These are phyloP conservation scores for Hydractinia symbiolongicarpus DNA, from an alignment of 30 jellyfish, hydroid and myxozoan species.

Conservation along the genomic window DNA sequence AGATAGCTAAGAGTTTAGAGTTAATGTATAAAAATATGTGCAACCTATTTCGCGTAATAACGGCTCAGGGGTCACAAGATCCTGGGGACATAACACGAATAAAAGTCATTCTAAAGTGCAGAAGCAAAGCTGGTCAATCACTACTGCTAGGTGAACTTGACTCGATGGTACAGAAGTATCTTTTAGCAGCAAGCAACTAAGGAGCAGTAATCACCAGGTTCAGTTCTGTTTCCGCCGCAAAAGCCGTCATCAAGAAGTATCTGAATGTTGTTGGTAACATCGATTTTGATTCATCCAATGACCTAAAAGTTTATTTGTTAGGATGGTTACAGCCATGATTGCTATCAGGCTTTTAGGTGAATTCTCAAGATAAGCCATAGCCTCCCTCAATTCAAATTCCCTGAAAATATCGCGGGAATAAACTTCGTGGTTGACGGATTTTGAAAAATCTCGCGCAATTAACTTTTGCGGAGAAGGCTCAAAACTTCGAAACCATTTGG, in stretches of 20 bases:
- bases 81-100: too few species aligned
- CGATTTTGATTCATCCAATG: conserved; percentile 14
- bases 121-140: too few species aligned
- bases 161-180: background rate
- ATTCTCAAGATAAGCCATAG: background rate
- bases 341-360: conserved; percentile 7
- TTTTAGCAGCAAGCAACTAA: conserved; percentile 1
- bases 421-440: too few species aligned
- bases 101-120: too few species aligned
- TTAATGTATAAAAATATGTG: too few species aligned
- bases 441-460: too few species aligned
- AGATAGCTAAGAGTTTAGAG: too few species aligned
- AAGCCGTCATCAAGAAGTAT: conserved; percentile 14
- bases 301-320: background rate
- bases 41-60: too few species aligned
- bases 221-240: conserved; percentile 10
- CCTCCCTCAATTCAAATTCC: background rate
- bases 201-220: conserved; percentile 24
- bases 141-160: too few species aligned
- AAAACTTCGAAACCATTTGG: too few species aligned
- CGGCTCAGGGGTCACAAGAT: too few species aligned
- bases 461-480: too few species aligned
- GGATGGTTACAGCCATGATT: conserved; percentile 5
- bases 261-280: conserved; percentile 15
- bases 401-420: background rate